Conservation (phyloP, 2,888 invertebrate species). For the Lasioglossum malachurum region DNA sequence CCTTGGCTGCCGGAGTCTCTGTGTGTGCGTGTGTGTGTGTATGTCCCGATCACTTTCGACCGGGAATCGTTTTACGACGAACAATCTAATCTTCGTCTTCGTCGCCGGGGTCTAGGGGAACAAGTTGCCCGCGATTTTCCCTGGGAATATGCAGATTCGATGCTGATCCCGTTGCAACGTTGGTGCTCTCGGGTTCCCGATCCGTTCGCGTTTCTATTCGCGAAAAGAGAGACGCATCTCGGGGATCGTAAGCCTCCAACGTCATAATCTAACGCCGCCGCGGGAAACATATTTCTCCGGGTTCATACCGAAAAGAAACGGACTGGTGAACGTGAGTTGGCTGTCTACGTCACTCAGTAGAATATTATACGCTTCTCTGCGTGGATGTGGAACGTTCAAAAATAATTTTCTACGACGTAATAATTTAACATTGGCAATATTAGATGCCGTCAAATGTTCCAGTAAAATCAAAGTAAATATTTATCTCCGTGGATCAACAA, state of each 20-base stretch:
- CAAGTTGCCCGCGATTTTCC: slow-evolving; percentile 10
- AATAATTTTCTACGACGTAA: no score
- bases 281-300: slow-evolving; percentile 39
- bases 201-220: slow-evolving; percentile 10
- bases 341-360: not conserved
- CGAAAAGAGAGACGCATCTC: slow-evolving; percentile 22
- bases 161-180: not conserved
- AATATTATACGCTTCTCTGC: no score
- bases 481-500: no score
- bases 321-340: not conserved
- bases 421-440: no score
- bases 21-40: not conserved
- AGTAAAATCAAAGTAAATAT: no score
- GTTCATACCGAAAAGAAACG: slow-evolving; percentile 10
- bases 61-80: slow-evolving; percentile 14
- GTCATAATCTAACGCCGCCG: slow-evolving; percentile 36
- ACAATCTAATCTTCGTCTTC: slow-evolving; percentile 15
- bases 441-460: no score
- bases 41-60: slow-evolving; percentile 4
- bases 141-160: slow-evolving; percentile 28
- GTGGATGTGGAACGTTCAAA: no score
- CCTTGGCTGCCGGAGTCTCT: not conserved
- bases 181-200: slow-evolving; percentile 28
- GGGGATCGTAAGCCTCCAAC: slow-evolving; percentile 29
- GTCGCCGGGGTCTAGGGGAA: not conserved